A percentile compares a stretch with the other conserved stretches of the same genome.
phyloP scores from a whole-genome alignment of 2,888 invertebrate genomes.

The Drosophila prostipennis region DNA sequence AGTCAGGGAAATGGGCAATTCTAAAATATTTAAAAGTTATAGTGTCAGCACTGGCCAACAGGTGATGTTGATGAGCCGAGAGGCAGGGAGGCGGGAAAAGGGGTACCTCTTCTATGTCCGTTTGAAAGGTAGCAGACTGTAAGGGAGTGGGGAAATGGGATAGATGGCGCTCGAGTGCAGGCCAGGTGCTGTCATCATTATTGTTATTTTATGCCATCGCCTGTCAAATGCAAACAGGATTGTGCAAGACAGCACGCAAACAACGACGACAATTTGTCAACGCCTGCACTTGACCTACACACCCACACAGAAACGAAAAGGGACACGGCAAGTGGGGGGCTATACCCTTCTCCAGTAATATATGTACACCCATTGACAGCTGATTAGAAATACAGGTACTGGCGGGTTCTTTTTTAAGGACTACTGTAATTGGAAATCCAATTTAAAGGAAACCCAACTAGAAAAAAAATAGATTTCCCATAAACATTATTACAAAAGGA shows the following conservation, averaged over 20 bases:
- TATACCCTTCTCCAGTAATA: neutral
- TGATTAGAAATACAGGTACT: neutral
- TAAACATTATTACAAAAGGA: too few relatives aligned
- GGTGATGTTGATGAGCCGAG: neutral
- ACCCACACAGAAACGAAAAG: slow-evolving; percentile 1
- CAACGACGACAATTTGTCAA: slow-evolving; percentile 61
- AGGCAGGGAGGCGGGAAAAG: too few relatives aligned
- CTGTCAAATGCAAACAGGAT: slow-evolving; percentile 66
- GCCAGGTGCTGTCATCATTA: slow-evolving; percentile 57
- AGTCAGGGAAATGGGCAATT: neutral
- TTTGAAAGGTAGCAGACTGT: neutral
- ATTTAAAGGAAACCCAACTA: too few relatives aligned
- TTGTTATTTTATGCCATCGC: slow-evolving; percentile 67
- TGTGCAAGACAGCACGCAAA: slow-evolving; percentile 45
- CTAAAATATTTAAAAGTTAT: neutral
- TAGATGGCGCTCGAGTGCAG: slow-evolving; percentile 37
- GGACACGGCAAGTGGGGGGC: neutral
- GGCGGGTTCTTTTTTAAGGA: too few relatives aligned
- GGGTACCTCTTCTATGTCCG: neutral
- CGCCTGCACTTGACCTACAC: slow-evolving; percentile 66
- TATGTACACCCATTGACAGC: neutral
- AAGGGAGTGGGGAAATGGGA: neutral
- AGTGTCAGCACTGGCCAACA: neutral
- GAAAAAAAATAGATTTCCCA: too few relatives aligned
- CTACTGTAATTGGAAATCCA: too few relatives aligned